Evolutionary conservation across 1,140 invertebrate species (phyloP), one percentile per base, ranked within the genome.

Genomic region (Zaprionus africanus): DNA sequence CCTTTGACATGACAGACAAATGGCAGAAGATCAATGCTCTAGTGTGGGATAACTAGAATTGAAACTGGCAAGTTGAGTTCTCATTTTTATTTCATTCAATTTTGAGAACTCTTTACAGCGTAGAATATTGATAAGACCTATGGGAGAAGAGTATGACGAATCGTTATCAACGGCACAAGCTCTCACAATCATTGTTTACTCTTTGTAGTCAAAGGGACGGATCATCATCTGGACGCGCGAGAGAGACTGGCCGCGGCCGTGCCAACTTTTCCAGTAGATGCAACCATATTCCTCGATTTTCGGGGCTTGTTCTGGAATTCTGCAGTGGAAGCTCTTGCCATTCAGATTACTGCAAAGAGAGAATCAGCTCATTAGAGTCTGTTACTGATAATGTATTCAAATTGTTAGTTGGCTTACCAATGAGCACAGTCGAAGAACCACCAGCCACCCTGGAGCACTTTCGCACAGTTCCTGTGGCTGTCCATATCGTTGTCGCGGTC

Each of bases 1-100:
- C 58, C 62, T 76, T 71, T 76, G 81, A 79, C 65, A 67, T 41
- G 61, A 58, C 65, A 56, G 12, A 38, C 64, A 61, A 74, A 82
- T 56, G 61, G 41, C 53, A 61, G 3, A 3, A 12, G 9, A 31
- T 24, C 56, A 26, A 7, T 15, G n/a, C 19, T 4, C 38, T 6
- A 5, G 12, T 57, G 38, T 5, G 19, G 13, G 13, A 73, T 82
- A 78, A 78, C 49, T 81, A n/a, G 36, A 66, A 82, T 65, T 59
- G 26, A 36, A 11, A 65, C 57, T 70, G 72, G 34, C 19, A 46
- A 67, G 67, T 46, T 56, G 31, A 24, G 1, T 24, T 43, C n/a
- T 7, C 41, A 43, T 15, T 38, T 38, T 38, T 38, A 38, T 38
- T 38, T 38, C 36, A 38, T 38, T 34, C 9, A 34, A 34, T 34